Percentiles rank a stretch among this genome's conserved stretches.
Evolutionary conservation across 2,797 vertebrate species (phyloP).

Genomic region (Gadopsis marmoratus): DNA sequence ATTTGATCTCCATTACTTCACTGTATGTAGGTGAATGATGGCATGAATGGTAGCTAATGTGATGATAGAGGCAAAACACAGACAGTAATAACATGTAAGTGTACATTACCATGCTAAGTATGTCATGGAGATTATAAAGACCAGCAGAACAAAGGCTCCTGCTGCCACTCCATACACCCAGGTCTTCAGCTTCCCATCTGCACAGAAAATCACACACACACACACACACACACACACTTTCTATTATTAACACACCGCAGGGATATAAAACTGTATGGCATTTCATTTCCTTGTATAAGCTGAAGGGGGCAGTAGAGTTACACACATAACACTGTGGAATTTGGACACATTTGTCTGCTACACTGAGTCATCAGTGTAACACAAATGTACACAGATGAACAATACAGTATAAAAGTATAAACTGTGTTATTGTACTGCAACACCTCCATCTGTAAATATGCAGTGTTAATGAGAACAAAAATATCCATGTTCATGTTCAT

Average conservation of each 20-base stretch:
- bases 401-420: neutral
- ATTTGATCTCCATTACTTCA: slow-evolving; percentile 46
- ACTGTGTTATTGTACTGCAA: neutral
- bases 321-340: neutral
- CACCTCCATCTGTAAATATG: neutral
- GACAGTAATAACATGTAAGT: neutral
- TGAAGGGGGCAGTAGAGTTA: slow-evolving; percentile 49
- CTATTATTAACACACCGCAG: neutral
- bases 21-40: slow-evolving; percentile 1
- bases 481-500: neutral
- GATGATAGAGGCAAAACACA: slow-evolving; percentile 3
- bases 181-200: slow-evolving; percentile 98
- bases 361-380: neutral
- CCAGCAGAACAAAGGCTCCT: slow-evolving; percentile 94
- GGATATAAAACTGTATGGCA: too few species aligned
- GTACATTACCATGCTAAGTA: slow-evolving; percentile 98
- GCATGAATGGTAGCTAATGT: neutral
- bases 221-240: neutral
- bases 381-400: neutral
- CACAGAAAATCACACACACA: slow-evolving; percentile 69
- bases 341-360: neutral
- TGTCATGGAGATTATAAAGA: slow-evolving; percentile 98
- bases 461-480: neutral
- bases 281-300: slow-evolving; percentile 3
- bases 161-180: slow-evolving; percentile 99